Base-by-base conservation (phyloP, 2,797 vertebrate genomes). In the Fistularia commersonii region DNA sequence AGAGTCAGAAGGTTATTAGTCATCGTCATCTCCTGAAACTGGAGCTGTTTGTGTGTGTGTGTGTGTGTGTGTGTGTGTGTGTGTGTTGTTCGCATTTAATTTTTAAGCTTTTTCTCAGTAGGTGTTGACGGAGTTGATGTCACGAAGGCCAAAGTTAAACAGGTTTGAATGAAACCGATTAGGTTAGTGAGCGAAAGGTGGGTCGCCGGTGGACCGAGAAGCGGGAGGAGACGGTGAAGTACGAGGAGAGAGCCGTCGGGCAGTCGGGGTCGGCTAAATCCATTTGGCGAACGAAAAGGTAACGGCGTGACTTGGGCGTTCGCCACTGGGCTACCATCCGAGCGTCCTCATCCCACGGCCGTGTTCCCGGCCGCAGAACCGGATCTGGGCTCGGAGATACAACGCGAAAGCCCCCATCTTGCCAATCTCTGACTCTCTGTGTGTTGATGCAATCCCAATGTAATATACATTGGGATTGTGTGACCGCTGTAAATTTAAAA, bases 1-100 rank as follows among this genome's bases (percentile, higher is more conserved):
- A 55, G 73, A 74, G 77, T 81, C 75, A 70, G 56, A 79, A 66
- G 76, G 74, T 81, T 81, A 82, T 83, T 32, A 45, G 73, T 76
- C 72, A 68, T 81, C 79, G 75, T 76, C 76, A 40, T 45, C 49
- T 54, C 69, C 68, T 54, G 61, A 72, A 66, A 56, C 61, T 80
- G 56, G 67, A 82, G 67, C 69, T n/a, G n/a, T n/a, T n/a, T n/a
- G n/a, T n/a, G n/a, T n/a, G n/a, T n/a, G n/a, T n/a, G n/a, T n/a
- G n/a, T n/a, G n/a, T n/a, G n/a, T n/a, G n/a, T n/a, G n/a, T n/a
- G n/a, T n/a, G n/a, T n/a, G n/a, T n/a, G n/a, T n/a, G n/a, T n/a
- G n/a, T n/a, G n/a, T n/a, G n/a, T n/a, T n/a, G n/a, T n/a, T n/a
- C n/a, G n/a, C n/a, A n/a, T n/a, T n/a, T n/a, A n/a, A n/a, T n/a